phyloP scores from a whole-genome alignment of 2,113 vertebrate species.

The Tylochromis polylepis region DNA sequence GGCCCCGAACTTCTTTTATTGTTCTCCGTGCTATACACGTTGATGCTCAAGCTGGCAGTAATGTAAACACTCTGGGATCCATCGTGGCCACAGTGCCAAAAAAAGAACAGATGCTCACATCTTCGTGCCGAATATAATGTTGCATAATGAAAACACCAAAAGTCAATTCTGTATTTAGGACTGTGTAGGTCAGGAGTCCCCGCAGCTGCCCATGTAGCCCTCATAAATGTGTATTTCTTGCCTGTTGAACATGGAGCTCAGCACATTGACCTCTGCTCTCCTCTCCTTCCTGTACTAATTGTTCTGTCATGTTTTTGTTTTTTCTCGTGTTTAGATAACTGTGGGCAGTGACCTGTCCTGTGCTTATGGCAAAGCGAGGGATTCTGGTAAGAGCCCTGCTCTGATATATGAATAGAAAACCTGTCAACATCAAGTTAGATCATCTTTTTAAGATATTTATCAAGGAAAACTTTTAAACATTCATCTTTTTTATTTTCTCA shows the following conservation, averaged over 20 bases:
- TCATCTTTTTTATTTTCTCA: neutral
- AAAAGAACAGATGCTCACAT: constrained; percentile 45
- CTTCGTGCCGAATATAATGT: constrained; percentile 37
- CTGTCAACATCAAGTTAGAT: neutral
- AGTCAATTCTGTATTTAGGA: neutral
- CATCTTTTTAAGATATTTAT: neutral
- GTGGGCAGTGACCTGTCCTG: neutral
- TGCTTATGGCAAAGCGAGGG: constrained; percentile 43
- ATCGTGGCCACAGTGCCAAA: constrained; percentile 38
- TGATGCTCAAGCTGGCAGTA: constrained; percentile 34
- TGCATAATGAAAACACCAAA: constrained; percentile 56
- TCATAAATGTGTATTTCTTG: neutral
- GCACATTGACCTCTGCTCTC: neutral
- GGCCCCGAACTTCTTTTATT: constrained; percentile 40
- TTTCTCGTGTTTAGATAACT: constrained; percentile 41
- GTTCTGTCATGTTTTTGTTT: neutral
- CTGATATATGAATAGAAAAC: neutral
- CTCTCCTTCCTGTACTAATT: neutral
- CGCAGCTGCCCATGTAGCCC: neutral
- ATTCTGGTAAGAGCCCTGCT: constrained; percentile 59
- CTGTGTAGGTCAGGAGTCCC: neutral
- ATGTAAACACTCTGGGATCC: constrained; percentile 58
- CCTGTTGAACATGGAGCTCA: neutral
- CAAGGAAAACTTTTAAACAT: neutral
- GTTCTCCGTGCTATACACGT: constrained; percentile 23